Evolutionary conservation across 2,888 invertebrate species (phyloP), one percentile per base, ranked within the genome.

Genomic region (Oegoconia quadripuncta): DNA sequence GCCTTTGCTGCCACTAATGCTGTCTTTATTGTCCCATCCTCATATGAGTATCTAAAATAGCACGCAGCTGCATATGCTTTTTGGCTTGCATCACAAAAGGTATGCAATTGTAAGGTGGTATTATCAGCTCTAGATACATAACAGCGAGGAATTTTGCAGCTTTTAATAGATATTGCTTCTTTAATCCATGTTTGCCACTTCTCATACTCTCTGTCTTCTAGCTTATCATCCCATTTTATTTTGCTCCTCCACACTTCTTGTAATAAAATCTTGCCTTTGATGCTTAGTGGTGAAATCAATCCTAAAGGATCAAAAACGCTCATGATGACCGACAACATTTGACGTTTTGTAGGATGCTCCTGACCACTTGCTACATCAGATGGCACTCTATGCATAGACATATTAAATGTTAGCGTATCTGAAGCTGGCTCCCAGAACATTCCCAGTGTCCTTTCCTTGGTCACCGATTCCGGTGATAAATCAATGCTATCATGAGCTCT

Each of bases 221-320:
- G 32, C 9, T 22, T 14, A 6, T 43, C 33, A 27, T 50, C 47
- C 52, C 52, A 55, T 1, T 29, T 31, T 1, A 45, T 26, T 9
- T 41, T 34, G 1, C 7, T 9, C 6, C 22, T 22, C 22, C 22
- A 22, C 5, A 22, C 22, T 9, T 22, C 22, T 22, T 22, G 22
- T 2, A 55, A 6, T 2, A 48, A 22, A 2, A 50, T 39, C 37
- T 48, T 49, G 1, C 32, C 36, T 18, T 41, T 14, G 6, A 52
- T 35, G 3, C 46, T 43, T 6, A 44, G 32, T 2, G 51, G 51
- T 7, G 31, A n/a, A n/a, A 40, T 33, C 17, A 44, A 39, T 8
- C 48, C 50, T 22, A 29, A 39, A 5, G 48, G 29, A 30, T 55
- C 53, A 22, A 49, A 50, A 1, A 53, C 31, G 1, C 45, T 40